These are phyloP conservation scores for Corythornis cristatus DNA, from an alignment of 2,113 vertebrate species.

Conservation along the genomic window DNA sequence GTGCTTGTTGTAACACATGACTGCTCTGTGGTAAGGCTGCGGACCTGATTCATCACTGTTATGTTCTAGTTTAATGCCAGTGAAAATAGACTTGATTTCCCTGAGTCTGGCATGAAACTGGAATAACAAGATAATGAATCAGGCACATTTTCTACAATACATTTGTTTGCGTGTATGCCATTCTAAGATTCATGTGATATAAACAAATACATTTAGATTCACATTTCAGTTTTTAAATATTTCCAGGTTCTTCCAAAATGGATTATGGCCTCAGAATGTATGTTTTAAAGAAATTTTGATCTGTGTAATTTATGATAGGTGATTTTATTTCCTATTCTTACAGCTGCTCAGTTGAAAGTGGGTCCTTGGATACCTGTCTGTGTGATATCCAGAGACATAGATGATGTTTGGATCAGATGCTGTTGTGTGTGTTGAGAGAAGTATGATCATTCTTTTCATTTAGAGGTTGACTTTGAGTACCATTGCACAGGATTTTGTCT, in stretches of 20 bases:
- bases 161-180: too few relatives aligned
- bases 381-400: background rate
- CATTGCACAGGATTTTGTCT: background rate
- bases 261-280: background rate
- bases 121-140: constrained; percentile 20
- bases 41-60: constrained; percentile 1
- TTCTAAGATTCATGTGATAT: background rate
- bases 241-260: background rate
- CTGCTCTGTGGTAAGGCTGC: background rate
- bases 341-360: background rate
- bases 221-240: background rate
- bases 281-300: background rate
- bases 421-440: background rate
- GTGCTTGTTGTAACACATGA: background rate
- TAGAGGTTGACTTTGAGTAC: background rate
- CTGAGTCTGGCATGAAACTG: background rate
- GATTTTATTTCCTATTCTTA: background rate
- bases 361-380: background rate
- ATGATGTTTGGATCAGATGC: background rate
- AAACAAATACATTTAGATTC: constrained; percentile 37
- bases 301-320: background rate
- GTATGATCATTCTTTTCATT: background rate
- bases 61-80: background rate
- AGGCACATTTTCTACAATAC: background rate
- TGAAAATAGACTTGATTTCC: constrained; percentile 40